phyloP scores from a whole-genome alignment of 2,113 vertebrate species.

The Sander vitreus region DNA sequence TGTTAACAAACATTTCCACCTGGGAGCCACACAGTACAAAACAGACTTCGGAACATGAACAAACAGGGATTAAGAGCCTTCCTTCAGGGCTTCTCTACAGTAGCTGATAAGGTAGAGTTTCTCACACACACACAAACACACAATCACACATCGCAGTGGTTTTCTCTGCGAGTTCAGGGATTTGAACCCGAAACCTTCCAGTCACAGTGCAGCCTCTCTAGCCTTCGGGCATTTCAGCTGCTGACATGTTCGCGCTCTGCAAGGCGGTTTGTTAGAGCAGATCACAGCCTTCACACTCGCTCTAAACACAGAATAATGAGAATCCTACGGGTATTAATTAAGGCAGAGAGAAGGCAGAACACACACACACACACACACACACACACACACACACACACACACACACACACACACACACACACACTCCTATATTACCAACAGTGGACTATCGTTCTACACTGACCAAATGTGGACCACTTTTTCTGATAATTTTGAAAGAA shows the following conservation, averaged over 20 bases:
- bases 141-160: background rate
- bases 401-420: background rate
- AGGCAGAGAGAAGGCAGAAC: conserved; percentile 20
- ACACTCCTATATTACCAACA: background rate
- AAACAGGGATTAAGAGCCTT: conserved; percentile 15
- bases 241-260: conserved; percentile 27
- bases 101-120: background rate
- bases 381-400: conserved; percentile 8
- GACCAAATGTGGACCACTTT: background rate
- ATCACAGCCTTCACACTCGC: conserved; percentile 45
- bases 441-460: background rate
- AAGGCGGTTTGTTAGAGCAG: conserved; percentile 51
- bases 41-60: conserved; percentile 23
- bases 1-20: conserved; percentile 15
- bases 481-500: background rate
- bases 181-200: conserved; percentile 49
- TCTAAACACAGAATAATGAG: conserved; percentile 63
- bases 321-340: conserved; percentile 76
- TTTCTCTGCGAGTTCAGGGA: conserved; percentile 22
- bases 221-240: conserved; percentile 42
- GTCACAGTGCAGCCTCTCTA: background rate
- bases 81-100: conserved; percentile 16
- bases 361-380: conserved; percentile 31
- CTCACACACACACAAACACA: background rate
- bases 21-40: conserved; percentile 18